A percentile compares a stretch with the other conserved stretches of the same genome.
Conservation (phyloP, 2,113 vertebrate genomes). For the Potamarius usumacintae region DNA sequence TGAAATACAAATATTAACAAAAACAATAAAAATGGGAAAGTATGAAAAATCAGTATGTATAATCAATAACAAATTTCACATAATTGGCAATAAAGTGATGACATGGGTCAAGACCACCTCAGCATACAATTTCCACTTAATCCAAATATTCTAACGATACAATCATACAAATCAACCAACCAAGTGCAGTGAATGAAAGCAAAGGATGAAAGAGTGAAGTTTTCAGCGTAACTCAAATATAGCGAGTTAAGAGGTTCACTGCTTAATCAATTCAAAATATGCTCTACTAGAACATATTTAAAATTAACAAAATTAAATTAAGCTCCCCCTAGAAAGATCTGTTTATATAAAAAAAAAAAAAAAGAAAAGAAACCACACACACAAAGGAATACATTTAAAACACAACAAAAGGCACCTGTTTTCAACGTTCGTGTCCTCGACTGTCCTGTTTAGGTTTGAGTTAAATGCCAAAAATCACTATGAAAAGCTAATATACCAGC, state of each 20-base stretch:
- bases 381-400: conserved; percentile 42
- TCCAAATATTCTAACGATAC: conserved; percentile 9
- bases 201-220: conserved; percentile 41
- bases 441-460: conserved; percentile 13
- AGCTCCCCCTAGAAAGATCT: conserved; percentile 67
- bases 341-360: conserved; percentile 45
- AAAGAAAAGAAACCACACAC: conserved; percentile 17
- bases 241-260: conserved; percentile 72
- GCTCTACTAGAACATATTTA: conserved; percentile 67
- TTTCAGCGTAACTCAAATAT: conserved; percentile 67
- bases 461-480: conserved; percentile 38
- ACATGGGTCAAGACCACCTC: conserved; percentile 27
- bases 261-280: conserved; percentile 71
- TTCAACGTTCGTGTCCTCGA: conserved; percentile 53
- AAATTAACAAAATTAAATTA: conserved; percentile 60
- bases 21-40: neutral
- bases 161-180: conserved; percentile 36
- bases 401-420: conserved; percentile 71
- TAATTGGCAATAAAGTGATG: conserved; percentile 23
- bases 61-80: conserved; percentile 26
- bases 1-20: neutral
- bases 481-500: conserved; percentile 52
- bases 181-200: conserved; percentile 34
- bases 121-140: conserved; percentile 33
- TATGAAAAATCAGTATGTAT: conserved; percentile 13